Evolutionary conservation across 2,888 invertebrate species (phyloP).

Genomic region (Aphodius sticticus): DNA sequence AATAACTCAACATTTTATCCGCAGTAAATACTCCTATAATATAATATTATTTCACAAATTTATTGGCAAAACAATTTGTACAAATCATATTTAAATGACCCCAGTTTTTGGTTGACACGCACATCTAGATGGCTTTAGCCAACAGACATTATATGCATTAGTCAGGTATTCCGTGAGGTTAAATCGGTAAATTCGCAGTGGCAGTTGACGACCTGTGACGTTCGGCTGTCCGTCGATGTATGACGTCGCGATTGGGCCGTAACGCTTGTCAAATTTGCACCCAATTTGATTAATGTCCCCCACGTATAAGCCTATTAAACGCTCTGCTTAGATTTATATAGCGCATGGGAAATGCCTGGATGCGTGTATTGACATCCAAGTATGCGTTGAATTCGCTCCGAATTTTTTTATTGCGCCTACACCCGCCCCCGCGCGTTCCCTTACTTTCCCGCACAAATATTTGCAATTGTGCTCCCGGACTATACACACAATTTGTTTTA

Average conservation of each 20-base stretch:
- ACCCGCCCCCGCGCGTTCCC: no score
- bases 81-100: no score
- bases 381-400: not conserved
- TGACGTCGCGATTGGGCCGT: slow-evolving; percentile 4
- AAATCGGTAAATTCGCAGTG: not conserved
- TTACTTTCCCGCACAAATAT: not conserved
- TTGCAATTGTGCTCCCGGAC: not conserved
- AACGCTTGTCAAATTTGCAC: not conserved
- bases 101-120: no score
- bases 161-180: not conserved
- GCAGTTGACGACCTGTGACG: not conserved
- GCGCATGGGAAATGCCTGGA: not conserved
- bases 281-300: not conserved
- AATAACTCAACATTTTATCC: no score
- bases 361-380: not conserved
- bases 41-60: no score
- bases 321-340: not conserved
- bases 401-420: not conserved
- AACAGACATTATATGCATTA: not conserved
- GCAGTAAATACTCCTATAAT: no score
- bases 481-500: not conserved
- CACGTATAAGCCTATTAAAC: not conserved
- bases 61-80: no score
- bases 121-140: no score
- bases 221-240: not conserved